Percentiles rank a stretch among this genome's conserved stretches.
These are phyloP conservation scores for Platichthys flesus DNA, from an alignment of 2,113 vertebrate genomes.

Conservation along the genomic window DNA sequence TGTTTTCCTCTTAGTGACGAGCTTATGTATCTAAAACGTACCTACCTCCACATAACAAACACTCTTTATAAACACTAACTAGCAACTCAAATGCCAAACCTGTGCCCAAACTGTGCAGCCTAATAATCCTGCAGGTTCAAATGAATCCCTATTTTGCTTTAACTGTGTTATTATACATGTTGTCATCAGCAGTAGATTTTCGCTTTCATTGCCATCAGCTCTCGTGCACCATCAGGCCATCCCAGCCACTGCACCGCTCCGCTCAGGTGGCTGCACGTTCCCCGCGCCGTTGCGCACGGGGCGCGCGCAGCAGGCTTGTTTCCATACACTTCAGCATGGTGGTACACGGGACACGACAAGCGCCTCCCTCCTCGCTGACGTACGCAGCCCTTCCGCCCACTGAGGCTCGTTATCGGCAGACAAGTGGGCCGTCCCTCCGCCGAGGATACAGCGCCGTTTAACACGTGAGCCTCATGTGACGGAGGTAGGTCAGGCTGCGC, in stretches of 20 bases:
- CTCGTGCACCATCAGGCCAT: not conserved
- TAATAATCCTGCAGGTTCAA: too few species aligned
- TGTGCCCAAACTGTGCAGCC: too few species aligned
- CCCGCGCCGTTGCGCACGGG: conserved; percentile 1
- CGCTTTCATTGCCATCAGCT: too few species aligned
- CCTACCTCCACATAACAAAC: too few species aligned
- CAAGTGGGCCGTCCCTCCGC: conserved; percentile 64
- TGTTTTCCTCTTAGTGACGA: not conserved
- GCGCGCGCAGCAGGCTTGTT: conserved; percentile 51
- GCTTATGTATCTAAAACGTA: not conserved
- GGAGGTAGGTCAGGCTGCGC: conserved; percentile 82
- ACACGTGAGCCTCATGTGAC: conserved; percentile 98
- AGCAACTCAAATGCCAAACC: too few species aligned
- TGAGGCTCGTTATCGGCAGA: conserved; percentile 52
- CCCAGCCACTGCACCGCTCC: not conserved
- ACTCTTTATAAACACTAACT: too few species aligned
- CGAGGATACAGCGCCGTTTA: conserved; percentile 82
- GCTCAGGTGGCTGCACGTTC: conserved; percentile 49
- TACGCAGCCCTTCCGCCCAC: conserved; percentile 41
- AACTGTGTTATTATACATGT: too few species aligned
- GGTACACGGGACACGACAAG: conserved; percentile 78
- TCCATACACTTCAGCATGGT: conserved; percentile 79
- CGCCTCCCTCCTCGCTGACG: conserved; percentile 60
- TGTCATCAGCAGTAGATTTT: too few species aligned
- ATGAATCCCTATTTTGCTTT: too few species aligned